A percentile compares a stretch with the other conserved stretches of the same genome.
Conservation (phyloP, 2,888 invertebrate genomes). For the Argyra leucocephala region DNA sequence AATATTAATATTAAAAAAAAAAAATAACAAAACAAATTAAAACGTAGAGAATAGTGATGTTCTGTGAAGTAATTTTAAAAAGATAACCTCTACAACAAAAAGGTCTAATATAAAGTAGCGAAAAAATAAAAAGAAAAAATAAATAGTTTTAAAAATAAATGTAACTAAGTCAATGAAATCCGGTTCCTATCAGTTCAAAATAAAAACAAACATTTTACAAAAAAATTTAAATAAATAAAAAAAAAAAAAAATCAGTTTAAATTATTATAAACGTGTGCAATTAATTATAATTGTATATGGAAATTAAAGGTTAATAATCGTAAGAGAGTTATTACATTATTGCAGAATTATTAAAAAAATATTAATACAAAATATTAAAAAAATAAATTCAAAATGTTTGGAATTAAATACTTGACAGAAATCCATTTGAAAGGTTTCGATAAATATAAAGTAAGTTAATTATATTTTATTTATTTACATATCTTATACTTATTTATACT, state of each 20-base stretch:
- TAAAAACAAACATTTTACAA: background rate
- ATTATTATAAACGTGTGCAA: no score
- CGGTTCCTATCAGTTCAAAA: background rate
- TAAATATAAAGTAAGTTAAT: conserved; percentile 40
- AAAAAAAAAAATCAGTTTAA: no score
- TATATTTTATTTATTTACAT: background rate
- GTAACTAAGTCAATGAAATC: background rate
- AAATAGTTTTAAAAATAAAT: no score
- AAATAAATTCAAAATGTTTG: conserved; percentile 32
- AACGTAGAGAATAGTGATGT: no score
- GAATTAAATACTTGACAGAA: conserved; percentile 39
- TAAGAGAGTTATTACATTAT: no score
- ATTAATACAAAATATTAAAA: background rate
- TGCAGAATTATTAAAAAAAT: no score
- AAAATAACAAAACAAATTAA: no score
- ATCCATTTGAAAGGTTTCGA: conserved; percentile 43
- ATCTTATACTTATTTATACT: no score
- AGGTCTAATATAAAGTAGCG: background rate
- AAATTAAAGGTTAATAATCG: no score
- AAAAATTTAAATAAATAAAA: background rate
- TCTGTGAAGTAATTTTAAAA: background rate
- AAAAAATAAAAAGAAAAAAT: no score
- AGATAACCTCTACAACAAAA: background rate
- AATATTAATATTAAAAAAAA: background rate
- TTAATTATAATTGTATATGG: no score